These are phyloP conservation scores for Aphodius granarius DNA, from an alignment of 2,888 invertebrate genomes.

Conservation along the genomic window DNA sequence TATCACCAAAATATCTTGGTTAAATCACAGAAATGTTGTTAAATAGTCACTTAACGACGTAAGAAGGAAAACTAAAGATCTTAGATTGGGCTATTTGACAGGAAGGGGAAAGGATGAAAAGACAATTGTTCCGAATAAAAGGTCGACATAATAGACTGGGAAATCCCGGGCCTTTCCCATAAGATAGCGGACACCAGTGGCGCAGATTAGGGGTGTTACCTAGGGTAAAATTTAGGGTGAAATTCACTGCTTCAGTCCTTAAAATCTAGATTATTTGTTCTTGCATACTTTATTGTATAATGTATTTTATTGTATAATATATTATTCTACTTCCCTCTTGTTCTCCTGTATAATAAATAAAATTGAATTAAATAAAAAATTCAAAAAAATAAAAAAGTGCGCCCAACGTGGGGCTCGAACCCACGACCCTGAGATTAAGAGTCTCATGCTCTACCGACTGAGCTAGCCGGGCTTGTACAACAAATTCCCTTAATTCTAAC, in stretches of 20 bases:
- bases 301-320: no score
- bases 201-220: neutral
- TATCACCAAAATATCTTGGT: neutral
- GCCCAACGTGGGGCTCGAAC: conserved; percentile 68
- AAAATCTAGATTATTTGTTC: no score
- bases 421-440: conserved; percentile 69
- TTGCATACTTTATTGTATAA: no score
- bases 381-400: conserved; percentile 30
- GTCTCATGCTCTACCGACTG: conserved; percentile 57
- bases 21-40: neutral
- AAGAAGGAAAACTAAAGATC: neutral
- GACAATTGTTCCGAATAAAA: neutral
- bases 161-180: neutral
- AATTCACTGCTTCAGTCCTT: neutral
- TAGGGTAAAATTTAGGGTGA: neutral
- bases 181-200: neutral
- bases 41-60: neutral
- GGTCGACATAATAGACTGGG: neutral
- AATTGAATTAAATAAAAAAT: no score
- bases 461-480: conserved; percentile 43
- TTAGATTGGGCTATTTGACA: neutral
- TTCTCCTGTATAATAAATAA: no score
- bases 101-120: neutral
- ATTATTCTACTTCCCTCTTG: no score
- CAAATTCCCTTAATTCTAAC: neutral